Conservation (phyloP, 2,888 invertebrate species). For the Caenorhabditis sp. region DNA sequence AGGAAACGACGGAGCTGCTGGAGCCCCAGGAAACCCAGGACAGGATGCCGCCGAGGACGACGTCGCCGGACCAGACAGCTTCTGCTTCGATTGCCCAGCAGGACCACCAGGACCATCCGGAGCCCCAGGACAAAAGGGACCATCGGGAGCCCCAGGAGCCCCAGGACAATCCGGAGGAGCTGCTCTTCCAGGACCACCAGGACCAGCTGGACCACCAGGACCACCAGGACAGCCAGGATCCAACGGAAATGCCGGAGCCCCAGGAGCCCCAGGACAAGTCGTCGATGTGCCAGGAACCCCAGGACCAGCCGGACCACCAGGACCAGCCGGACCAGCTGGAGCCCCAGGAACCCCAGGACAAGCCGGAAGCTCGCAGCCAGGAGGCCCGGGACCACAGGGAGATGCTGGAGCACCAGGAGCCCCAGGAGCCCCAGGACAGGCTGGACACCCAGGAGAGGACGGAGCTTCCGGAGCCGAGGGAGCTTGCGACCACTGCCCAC, state of each 20-base stretch:
- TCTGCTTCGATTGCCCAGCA: slow-evolving; percentile 62
- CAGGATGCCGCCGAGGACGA: slow-evolving; percentile 59
- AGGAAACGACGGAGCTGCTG: slow-evolving; percentile 63
- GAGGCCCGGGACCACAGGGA: slow-evolving; percentile 61
- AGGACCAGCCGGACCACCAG: slow-evolving; percentile 59
- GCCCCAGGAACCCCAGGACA: slow-evolving; percentile 57
- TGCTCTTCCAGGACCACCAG: slow-evolving; percentile 38
- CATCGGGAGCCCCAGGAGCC: slow-evolving; percentile 51
- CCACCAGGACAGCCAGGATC: slow-evolving; percentile 68
- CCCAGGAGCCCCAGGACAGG: slow-evolving; percentile 61
- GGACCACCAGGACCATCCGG: slow-evolving; percentile 57
- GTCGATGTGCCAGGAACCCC: slow-evolving; percentile 57
- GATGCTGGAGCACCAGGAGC: slow-evolving; percentile 57
- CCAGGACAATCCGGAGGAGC: slow-evolving; percentile 42
- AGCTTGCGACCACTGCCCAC: slow-evolving; percentile 57
- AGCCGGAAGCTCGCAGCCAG: slow-evolving; percentile 54
- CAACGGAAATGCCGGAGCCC: slow-evolving; percentile 65
- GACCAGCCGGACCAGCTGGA: slow-evolving; percentile 59
- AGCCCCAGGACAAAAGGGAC: slow-evolving; percentile 58
- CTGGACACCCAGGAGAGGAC: slow-evolving; percentile 59
- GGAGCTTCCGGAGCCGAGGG: slow-evolving; percentile 57
- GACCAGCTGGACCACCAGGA: slow-evolving; percentile 67
- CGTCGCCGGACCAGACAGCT: slow-evolving; percentile 36
- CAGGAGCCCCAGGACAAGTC: slow-evolving; percentile 65
- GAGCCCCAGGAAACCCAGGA: slow-evolving; percentile 59